Conservation (phyloP, 1,140 invertebrate species). For the Dendroctonus ponderosae region DNA sequence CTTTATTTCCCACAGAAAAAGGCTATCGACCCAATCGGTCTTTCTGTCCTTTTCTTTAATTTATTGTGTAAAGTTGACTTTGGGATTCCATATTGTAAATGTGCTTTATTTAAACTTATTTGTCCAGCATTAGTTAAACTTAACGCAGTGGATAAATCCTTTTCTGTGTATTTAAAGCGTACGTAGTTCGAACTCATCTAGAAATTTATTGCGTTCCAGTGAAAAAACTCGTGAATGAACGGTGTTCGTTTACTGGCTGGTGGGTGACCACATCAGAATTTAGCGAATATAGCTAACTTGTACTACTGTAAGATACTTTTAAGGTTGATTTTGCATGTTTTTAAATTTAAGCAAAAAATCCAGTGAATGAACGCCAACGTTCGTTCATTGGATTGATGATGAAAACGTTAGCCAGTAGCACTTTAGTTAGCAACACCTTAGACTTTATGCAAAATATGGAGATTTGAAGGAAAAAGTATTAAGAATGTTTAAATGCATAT, state of each 20-base stretch:
- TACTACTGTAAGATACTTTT: background rate
- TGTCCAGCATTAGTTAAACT: background rate
- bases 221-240: too few relatives aligned
- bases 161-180: conserved; percentile 2
- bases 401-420: background rate
- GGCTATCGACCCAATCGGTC: too few relatives aligned
- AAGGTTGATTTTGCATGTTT: background rate
- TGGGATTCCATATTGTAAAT: conserved; percentile 40
- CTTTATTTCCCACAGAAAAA: too few relatives aligned
- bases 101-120: conserved; percentile 42
- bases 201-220: conserved; percentile 4
- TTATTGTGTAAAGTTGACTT: conserved; percentile 37
- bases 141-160: background rate
- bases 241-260: too few relatives aligned
- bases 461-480: too few relatives aligned
- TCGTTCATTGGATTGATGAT: background rate
- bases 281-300: background rate
- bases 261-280: too few relatives aligned
- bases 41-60: conserved; percentile 8
- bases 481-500: too few relatives aligned
- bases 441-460: background rate
- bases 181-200: conserved; percentile 1
- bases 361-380: background rate
- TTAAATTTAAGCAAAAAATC: too few relatives aligned
- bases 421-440: too few relatives aligned